Evolutionary conservation across 2,113 vertebrate genomes (phyloP).

Genomic region (Chascanopsetta lugubris): DNA sequence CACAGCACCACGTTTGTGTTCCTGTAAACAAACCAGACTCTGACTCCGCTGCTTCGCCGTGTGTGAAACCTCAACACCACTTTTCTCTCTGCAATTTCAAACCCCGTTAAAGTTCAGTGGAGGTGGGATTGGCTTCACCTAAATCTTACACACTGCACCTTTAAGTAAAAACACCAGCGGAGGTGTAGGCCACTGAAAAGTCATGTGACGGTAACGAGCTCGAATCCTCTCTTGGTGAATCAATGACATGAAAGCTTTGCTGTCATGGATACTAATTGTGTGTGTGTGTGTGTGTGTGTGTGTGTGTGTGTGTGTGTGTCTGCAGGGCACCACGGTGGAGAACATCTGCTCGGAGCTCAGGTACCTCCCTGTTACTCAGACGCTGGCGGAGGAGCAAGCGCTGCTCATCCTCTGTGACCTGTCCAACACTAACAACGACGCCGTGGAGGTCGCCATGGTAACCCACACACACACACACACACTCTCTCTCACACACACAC

Average conservation of each 20-base stretch:
- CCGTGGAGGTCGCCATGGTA: conserved; percentile 94
- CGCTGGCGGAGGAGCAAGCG: conserved; percentile 85
- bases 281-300: conserved; percentile 21
- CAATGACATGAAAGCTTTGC: too few species aligned
- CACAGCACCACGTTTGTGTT: background rate
- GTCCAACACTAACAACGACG: conserved; percentile 82
- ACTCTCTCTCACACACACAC: conserved; percentile 1
- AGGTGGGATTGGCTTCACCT: too few species aligned
- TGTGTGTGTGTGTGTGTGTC: conserved; percentile 31
- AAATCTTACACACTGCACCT: too few species aligned
- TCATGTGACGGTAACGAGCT: too few species aligned
- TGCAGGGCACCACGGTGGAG: conserved; percentile 92
- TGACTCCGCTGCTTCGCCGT: background rate
- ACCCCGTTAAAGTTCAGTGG: too few species aligned
- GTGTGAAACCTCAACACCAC: too few species aligned
- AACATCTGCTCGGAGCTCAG: conserved; percentile 91
- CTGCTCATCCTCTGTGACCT: conserved; percentile 91
- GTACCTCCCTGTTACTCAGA: conserved; percentile 86
- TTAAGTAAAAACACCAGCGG: too few species aligned
- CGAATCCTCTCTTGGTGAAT: too few species aligned
- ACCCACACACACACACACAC: conserved; percentile 54
- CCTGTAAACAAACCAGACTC: background rate
- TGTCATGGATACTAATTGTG: background rate
- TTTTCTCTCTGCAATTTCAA: too few species aligned
- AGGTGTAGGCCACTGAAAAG: too few species aligned